Evolutionary conservation across 2,888 invertebrate genomes (phyloP), one percentile per base, ranked within the genome.

Genomic region (Dione juno): DNA sequence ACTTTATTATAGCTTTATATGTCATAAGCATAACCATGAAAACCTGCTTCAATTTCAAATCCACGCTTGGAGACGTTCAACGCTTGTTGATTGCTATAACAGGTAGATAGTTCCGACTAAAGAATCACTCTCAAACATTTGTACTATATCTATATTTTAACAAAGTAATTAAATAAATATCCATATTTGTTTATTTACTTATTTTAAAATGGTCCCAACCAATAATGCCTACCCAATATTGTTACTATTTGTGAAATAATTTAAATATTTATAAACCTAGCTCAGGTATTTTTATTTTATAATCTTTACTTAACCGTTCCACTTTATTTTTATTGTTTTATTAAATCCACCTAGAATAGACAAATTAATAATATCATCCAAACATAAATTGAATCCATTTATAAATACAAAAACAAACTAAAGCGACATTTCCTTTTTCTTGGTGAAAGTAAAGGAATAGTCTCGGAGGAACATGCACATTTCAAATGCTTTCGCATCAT

Each of bases 401-500:
- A 19, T 43, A 61, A 61, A 61, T 61, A 45, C 2, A n/a, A 45
- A 61, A 61, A 61, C 28, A 61, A 61, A 45, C 41, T 41, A 21
- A 43, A 66, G 45, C 59, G 40, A 57, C 28, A 41, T 52, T 50
- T 52, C 0, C 41, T 67, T 78, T 76, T 76, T 79, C 78, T 75
- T 74, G 77, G 78, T 78, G 78, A 79, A 79, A 79, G 78, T 77
- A 58, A 72, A 73, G 71, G 74, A 73, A 67, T 63, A 69, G 71
- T 68, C 71, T 68, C 59, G 59, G 52, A 67, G 70, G 68, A 70
- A 57, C 58, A 40, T 50, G 69, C 68, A 69, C 70, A 72, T 65
- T 66, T 58, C n/a, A 73, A 43, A 53, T 66, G 65, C 65, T 58
- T 64, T 69, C 63, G 45, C 68, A 57, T 69, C 43, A 69, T 48